Evolutionary conservation across 2,888 invertebrate species (phyloP), one percentile per base, ranked within the genome.

Genomic region (Cataglyphis albicans): DNA sequence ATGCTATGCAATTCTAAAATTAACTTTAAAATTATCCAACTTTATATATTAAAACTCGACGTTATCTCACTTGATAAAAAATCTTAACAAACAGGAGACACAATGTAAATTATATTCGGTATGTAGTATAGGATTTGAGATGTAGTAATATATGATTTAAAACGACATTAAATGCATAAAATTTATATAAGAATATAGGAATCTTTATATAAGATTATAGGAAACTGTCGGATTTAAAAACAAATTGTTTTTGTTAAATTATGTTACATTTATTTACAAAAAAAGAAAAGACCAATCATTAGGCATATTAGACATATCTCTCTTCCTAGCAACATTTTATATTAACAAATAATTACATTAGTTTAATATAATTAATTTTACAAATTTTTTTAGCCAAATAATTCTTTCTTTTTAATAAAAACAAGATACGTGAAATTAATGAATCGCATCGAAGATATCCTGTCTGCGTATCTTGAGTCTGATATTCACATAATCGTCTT

Each of bases 401-500:
- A 6, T 48, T 2, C 15, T 64, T 32, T 75, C 10, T 5, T 25
- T 48, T 44, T 10, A 15, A 61, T n/a, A 29, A 15, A 21, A 3
- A 18, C 6, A 32, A 5, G 4, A 68, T 10, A 7, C 9, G 2
- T 12, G 4, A 1, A 59, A 12, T 44, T 65, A 80, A 55, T 25
- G 18, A 59, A 82, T 0, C 10, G n/a, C 65, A 5, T 65, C 1
- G 32, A 82, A 4, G 18, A 82, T 57, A 9, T 82, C 59, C 1
- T 48, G 57, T 1, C 9, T 44, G n/a, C n/a, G 29, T 9, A 80
- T 82, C 1, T 82, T 82, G 18, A 80, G 35, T 52, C n/a, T 57
- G 10, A 80, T 2, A 25, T 59, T 55, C n/a, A 59, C 10, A 3
- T 82, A 82, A 55, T 82, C 48, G 15, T 85, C 38, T 0, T 84